Conservation (phyloP, 2,797 vertebrate species). For the Sardinella longiceps region DNA sequence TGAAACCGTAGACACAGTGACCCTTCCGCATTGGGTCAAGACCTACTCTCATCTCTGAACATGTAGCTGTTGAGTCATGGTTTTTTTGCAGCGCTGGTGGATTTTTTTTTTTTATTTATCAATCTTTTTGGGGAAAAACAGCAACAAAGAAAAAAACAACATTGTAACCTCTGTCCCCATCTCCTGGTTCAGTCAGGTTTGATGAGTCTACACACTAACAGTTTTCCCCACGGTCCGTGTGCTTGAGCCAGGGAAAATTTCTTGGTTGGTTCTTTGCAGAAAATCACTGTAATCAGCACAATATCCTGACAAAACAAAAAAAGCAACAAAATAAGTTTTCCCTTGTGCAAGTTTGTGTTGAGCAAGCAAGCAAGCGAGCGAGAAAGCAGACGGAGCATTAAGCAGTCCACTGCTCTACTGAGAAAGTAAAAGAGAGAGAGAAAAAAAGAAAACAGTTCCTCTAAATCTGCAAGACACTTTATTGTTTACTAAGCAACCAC, state of each 20-base stretch:
- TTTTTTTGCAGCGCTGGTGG: not conserved
- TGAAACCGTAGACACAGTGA: not conserved
- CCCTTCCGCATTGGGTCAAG: not conserved
- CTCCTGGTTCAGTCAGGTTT: not conserved
- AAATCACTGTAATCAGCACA: slow-evolving; percentile 20
- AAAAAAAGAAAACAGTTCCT: not conserved
- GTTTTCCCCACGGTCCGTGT: not conserved
- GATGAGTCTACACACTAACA: not conserved
- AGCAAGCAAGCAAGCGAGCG: slow-evolving; percentile 20
- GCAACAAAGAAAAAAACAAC: not conserved
- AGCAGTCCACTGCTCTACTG: not conserved
- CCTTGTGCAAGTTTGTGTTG: not conserved
- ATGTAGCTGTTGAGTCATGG: not conserved
- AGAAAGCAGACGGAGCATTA: slow-evolving; percentile 17
- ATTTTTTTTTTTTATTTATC: not conserved
- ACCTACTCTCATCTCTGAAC: not conserved
- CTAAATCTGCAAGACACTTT: not conserved
- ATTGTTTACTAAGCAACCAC: slow-evolving; percentile 21
- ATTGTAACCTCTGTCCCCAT: not conserved
- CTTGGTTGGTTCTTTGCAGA: not conserved
- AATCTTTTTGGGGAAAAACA: not conserved
- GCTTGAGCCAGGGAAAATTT: not conserved
- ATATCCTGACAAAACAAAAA: not conserved
- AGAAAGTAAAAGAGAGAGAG: not conserved
- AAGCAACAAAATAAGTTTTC: slow-evolving; percentile 16